Base-by-base conservation (phyloP, 2,888 invertebrate species). In the Quadriops clusia region DNA sequence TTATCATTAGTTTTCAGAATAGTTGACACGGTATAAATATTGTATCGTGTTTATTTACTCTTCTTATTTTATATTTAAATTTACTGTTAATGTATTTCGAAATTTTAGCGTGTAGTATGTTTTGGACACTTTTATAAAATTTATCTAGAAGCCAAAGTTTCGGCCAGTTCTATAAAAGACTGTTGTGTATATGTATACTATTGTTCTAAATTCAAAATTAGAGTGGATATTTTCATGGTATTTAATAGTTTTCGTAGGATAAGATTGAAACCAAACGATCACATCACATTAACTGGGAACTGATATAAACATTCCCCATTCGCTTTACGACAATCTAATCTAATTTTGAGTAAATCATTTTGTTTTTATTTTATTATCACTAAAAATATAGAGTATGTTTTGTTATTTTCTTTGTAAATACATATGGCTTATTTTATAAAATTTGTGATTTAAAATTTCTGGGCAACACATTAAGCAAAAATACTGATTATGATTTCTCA, bases 141-240 rank as follows among this genome's bases (percentile, higher is more conserved):
- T 42, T 41, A 41, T 42, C 34, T 34, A 34, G 34, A 54, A 57
- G 60, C 60, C 60, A 67, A 68, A 64, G 67, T 69, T 72, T 72
- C 65, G 73, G 72, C 72, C 72, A 68, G 67, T 66, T 68, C 67
- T 64, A 56, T 44, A 67, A 58, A 72, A 73, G 72, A 73, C 72
- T 73, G 72, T 72, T 70, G 66, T 67, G 69, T 72, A 70, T 70
- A 71, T 71, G 69, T 70, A 67, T 65, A 58, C 57, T 56, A 56
- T 54, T 53, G 47, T 55, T 56, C 57, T 50, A 58, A 58, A 58
- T 59, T 57, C 56, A 54, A 57, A 58, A 58, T 59, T 58, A 54
- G 54, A 51, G 46, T 50, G 44, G 44, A 50, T 52, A 51, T 52
- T 50, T 51, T 38, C 40, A 39, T 36, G 36, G 29, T 32, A 36